Percentiles rank a stretch among this genome's conserved stretches.
Conservation (phyloP, 1,140 invertebrate genomes). For the Eumeta japonica region DNA sequence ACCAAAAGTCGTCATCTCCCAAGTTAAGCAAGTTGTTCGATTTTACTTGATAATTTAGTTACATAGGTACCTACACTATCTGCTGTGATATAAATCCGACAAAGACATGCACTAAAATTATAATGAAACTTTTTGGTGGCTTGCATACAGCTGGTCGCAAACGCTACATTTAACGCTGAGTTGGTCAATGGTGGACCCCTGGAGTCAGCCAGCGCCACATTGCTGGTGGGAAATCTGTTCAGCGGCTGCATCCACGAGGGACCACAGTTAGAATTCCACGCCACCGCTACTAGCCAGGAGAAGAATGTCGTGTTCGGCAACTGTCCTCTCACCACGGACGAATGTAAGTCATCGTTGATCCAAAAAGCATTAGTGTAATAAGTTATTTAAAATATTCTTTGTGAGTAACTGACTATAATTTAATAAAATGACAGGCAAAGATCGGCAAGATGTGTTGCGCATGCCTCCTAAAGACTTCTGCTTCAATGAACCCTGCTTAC, state of each 20-base stretch:
- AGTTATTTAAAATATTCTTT: background rate
- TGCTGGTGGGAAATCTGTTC: slow-evolving; percentile 78
- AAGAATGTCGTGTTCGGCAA: slow-evolving; percentile 71
- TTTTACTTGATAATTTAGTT: too few species aligned
- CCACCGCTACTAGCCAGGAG: slow-evolving; percentile 58
- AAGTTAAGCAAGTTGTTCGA: too few species aligned
- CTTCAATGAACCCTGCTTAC: slow-evolving; percentile 76
- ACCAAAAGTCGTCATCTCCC: too few species aligned
- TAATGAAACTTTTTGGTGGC: background rate
- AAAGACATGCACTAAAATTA: too few species aligned
- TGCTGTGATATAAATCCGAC: background rate
- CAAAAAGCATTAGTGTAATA: background rate
- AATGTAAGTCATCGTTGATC: slow-evolving; percentile 63
- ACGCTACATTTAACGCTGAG: slow-evolving; percentile 74
- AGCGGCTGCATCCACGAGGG: slow-evolving; percentile 82
- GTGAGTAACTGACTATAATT: background rate
- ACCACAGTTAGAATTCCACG: slow-evolving; percentile 75
- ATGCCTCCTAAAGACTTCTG: slow-evolving; percentile 67
- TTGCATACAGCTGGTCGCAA: slow-evolving; percentile 70
- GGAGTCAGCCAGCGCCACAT: slow-evolving; percentile 61
- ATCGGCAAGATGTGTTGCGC: slow-evolving; percentile 54
- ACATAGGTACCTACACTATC: slow-evolving; percentile 2
- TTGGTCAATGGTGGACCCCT: slow-evolving; percentile 68
- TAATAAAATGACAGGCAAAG: slow-evolving; percentile 31
- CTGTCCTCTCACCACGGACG: slow-evolving; percentile 69